phyloP scores from a whole-genome alignment of 2,888 invertebrate genomes.

The Pristionchus maxplancki region DNA sequence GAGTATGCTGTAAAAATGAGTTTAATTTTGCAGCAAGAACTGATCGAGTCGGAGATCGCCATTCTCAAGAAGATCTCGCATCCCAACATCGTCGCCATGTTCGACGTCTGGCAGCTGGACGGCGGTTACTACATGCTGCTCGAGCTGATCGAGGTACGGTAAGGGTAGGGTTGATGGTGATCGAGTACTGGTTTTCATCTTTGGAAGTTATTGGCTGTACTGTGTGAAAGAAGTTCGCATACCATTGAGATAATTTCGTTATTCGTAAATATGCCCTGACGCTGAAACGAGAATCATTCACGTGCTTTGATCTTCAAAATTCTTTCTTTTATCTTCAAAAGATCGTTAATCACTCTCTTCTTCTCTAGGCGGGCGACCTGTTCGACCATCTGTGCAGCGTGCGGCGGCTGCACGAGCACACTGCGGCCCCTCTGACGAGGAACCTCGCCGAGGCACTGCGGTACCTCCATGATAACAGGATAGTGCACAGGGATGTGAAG shows the following conservation, averaged over 20 bases:
- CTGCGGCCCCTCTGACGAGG: conserved; percentile 83
- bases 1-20: too few relatives aligned
- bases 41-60: conserved; percentile 90
- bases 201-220: neutral
- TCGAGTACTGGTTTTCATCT: neutral
- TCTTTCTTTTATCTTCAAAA: neutral
- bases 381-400: conserved; percentile 96
- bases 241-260: too few relatives aligned
- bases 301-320: neutral
- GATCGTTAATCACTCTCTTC: neutral
- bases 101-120: conserved; percentile 91
- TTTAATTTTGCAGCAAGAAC: conserved; percentile 82
- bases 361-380: conserved; percentile 91
- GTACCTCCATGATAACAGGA: conserved; percentile 92
- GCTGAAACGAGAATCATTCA: neutral
- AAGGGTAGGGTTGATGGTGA: neutral
- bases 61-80: conserved; percentile 90
- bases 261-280: too few relatives aligned
- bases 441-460: conserved; percentile 75
- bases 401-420: conserved; percentile 93
- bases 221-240: too few relatives aligned
- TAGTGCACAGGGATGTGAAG: conserved; percentile 98
- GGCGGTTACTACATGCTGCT: conserved; percentile 85
- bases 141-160: conserved; percentile 45
- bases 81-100: conserved; percentile 92